Conservation (phyloP, 1,140 invertebrate genomes). For the Aphidius ervi region DNA sequence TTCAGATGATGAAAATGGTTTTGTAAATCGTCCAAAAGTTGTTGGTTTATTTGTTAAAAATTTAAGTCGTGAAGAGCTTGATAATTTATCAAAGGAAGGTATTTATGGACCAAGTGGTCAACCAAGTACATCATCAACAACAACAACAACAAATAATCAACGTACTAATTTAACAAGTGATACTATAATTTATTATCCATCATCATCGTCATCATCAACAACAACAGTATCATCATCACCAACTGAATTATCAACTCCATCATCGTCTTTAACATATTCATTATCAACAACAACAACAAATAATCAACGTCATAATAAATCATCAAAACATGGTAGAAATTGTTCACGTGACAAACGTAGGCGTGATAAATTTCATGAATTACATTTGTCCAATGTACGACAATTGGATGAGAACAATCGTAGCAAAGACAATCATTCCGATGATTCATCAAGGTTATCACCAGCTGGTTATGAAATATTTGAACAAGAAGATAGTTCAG, state of each 20-base stretch:
- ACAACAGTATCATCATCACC: constrained; percentile 34
- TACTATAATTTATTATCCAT: constrained; percentile 2
- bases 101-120: constrained; percentile 26
- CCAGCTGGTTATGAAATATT: constrained; percentile 25
- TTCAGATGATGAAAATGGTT: constrained; percentile 46
- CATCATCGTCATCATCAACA: constrained; percentile 18
- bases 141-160: too few relatives aligned
- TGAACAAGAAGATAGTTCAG: constrained; percentile 24
- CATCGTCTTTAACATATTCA: constrained; percentile 6
- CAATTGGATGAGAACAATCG: not conserved
- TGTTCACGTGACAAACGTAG: not conserved
- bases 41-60: constrained; percentile 40
- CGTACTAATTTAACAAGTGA: too few relatives aligned
- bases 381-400: not conserved
- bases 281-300: too few relatives aligned
- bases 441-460: constrained; percentile 25
- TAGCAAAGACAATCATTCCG: constrained; percentile 10
- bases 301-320: not conserved
- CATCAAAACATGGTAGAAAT: not conserved
- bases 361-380: not conserved
- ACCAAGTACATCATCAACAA: not conserved
- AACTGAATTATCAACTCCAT: constrained; percentile 15
- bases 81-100: constrained; percentile 34
- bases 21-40: constrained; percentile 41
- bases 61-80: constrained; percentile 34